Conservation (phyloP, 2,797 vertebrate genomes). For the Echeneis naucrates region DNA sequence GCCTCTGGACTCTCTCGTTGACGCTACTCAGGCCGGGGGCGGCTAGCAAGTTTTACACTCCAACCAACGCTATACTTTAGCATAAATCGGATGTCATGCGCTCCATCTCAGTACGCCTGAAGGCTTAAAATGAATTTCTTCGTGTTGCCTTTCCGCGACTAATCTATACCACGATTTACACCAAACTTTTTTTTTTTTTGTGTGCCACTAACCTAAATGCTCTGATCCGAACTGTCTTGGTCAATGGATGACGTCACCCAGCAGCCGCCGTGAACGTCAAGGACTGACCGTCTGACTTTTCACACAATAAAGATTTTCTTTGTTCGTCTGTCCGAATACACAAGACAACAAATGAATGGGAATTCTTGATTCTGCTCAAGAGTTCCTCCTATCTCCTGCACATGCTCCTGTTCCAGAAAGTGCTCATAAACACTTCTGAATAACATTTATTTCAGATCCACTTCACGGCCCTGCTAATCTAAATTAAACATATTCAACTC, state of each 20-base stretch:
- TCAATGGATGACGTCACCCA: constrained; percentile 54
- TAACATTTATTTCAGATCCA: not conserved
- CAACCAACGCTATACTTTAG: not conserved
- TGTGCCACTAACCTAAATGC: constrained; percentile 21
- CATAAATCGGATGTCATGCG: not conserved
- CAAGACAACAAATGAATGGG: no score
- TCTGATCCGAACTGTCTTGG: not conserved
- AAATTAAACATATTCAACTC: no score
- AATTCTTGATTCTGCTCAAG: no score
- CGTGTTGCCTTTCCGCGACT: not conserved
- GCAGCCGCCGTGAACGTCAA: no score
- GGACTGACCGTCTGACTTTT: no score
- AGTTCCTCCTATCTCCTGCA: no score
- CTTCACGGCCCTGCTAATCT: no score
- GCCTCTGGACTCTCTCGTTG: constrained; percentile 30
- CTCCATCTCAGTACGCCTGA: not conserved
- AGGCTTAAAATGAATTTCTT: not conserved
- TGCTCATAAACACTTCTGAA: not conserved
- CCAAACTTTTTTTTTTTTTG: constrained; percentile 35
- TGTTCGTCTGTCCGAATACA: no score
- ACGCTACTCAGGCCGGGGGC: not conserved
- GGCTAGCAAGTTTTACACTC: constrained; percentile 27
- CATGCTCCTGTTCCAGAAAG: no score
- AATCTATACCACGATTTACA: not conserved
- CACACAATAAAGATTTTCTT: no score